phyloP scores from a whole-genome alignment of 2,797 vertebrate genomes.

The Malurus splendens region DNA sequence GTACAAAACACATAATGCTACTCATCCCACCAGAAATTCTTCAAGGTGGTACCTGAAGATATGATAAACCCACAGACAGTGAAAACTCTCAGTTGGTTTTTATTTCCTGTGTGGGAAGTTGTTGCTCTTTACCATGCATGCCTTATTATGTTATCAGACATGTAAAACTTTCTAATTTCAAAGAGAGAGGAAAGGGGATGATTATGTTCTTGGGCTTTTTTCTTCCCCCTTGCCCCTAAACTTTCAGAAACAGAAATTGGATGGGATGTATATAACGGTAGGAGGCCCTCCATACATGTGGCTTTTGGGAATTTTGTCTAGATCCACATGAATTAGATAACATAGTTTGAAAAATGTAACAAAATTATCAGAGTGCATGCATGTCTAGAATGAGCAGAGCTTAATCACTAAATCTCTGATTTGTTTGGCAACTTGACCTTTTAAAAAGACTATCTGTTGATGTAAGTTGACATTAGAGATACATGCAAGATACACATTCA shows the following conservation, averaged over 20 bases:
- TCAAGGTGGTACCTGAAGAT: not conserved
- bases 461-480: not conserved
- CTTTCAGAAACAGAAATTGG: not conserved
- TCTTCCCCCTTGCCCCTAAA: accelerated
- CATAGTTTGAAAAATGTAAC: not conserved
- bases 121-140: not conserved
- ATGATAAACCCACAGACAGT: not conserved
- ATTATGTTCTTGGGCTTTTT: not conserved
- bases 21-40: not conserved
- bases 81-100: not conserved
- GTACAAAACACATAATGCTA: not conserved
- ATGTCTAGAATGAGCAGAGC: not conserved
- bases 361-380: not conserved
- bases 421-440: not conserved
- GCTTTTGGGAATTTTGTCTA: not conserved
- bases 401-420: not conserved
- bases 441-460: not conserved
- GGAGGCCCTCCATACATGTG: not conserved
- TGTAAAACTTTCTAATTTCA: not conserved
- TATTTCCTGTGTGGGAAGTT: not conserved
- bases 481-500: not conserved
- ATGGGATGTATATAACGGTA: not conserved
- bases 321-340: not conserved
- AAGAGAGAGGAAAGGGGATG: not conserved
- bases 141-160: not conserved